Evolutionary conservation across 2,113 vertebrate genomes (phyloP).

Genomic region (Rhadina sibilatrix): DNA sequence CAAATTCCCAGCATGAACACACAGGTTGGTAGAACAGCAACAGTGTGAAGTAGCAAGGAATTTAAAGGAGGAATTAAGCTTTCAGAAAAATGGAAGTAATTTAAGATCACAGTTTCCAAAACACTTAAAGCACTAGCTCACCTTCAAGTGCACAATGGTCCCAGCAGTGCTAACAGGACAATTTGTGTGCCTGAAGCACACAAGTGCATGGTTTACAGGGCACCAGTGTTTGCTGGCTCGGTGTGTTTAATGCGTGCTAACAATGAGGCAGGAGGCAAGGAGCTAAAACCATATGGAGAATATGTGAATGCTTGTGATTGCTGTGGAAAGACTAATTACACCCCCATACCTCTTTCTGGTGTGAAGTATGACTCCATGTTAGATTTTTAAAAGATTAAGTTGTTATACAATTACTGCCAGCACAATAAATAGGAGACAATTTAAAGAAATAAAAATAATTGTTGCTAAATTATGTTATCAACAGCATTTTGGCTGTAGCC

Average conservation of each 20-base stretch:
- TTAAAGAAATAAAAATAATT: neutral
- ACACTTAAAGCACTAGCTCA: neutral
- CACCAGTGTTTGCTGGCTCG: rapidly evolving
- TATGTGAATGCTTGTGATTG: neutral
- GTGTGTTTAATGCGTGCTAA: rapidly evolving
- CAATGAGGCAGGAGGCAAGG: neutral
- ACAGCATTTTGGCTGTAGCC: neutral
- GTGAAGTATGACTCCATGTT: neutral
- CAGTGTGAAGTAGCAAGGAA: neutral
- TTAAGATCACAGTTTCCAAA: neutral
- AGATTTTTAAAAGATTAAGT: neutral
- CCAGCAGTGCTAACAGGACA: neutral
- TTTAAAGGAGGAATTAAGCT: neutral
- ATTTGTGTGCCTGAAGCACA: neutral
- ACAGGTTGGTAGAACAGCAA: neutral
- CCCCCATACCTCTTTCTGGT: neutral
- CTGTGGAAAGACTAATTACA: neutral
- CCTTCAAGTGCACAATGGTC: neutral
- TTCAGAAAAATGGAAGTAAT: neutral
- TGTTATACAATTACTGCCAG: neutral
- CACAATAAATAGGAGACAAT: neutral
- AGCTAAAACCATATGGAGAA: neutral
- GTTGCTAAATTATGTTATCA: neutral
- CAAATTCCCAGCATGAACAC: neutral
- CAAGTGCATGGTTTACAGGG: neutral